Conservation (phyloP, 2,888 invertebrate species). For the Orchesella flavescens region DNA sequence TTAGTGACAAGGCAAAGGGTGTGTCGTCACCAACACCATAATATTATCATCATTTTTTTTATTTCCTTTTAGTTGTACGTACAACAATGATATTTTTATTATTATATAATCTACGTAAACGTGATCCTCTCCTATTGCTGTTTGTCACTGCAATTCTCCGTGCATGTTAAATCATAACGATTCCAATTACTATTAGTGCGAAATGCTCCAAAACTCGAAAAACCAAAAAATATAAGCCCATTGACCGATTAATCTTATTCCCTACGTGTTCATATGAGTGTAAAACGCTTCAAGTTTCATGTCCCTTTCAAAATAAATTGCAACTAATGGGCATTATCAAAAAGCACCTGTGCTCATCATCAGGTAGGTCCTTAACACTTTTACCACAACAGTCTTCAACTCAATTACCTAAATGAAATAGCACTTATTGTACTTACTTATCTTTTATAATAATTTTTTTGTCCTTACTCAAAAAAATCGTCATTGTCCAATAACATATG, state of each 20-base stretch:
- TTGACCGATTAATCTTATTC: slow-evolving; percentile 33
- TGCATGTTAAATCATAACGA: slow-evolving; percentile 28
- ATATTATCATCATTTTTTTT: slow-evolving; percentile 5
- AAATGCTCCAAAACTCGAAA: slow-evolving; percentile 2
- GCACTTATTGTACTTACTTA: background rate
- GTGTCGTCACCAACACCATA: slow-evolving; percentile 32
- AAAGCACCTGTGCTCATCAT: too few relatives aligned
- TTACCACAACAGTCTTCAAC: background rate
- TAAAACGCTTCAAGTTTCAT: too few relatives aligned
- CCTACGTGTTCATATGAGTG: too few relatives aligned
- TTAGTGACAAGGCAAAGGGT: slow-evolving; percentile 36
- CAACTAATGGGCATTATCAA: too few relatives aligned
- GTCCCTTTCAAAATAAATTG: too few relatives aligned
- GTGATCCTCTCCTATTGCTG: too few relatives aligned
- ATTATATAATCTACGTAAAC: background rate
- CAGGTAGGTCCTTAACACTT: too few relatives aligned
- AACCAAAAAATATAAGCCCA: slow-evolving; percentile 5
- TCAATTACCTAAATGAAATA: background rate
- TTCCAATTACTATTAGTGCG: background rate
- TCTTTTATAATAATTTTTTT: background rate
- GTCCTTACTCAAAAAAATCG: background rate
- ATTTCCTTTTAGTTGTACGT: slow-evolving; percentile 6
- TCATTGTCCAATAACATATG: slow-evolving; percentile 18
- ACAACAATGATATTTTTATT: background rate
- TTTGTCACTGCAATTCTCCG: slow-evolving; percentile 5